These are phyloP conservation scores for Cuniculus paca DNA, from an alignment of 2,797 vertebrate genomes.

Conservation along the genomic window DNA sequence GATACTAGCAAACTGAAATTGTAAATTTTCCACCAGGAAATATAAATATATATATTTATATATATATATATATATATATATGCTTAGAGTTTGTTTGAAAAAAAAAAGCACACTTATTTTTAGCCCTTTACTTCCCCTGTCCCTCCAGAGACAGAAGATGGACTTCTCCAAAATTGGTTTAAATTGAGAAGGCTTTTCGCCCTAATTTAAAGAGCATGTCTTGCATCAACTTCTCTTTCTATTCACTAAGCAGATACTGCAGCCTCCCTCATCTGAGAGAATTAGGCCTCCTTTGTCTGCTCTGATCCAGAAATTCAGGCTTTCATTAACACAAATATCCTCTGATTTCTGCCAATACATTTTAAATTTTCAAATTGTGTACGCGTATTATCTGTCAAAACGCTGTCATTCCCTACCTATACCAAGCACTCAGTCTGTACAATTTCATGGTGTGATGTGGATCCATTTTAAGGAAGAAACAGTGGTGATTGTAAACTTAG, in stretches of 20 bases:
- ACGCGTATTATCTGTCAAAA: conserved; percentile 57
- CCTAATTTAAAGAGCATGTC: conserved; percentile 17
- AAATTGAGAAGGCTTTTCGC: conserved; percentile 7
- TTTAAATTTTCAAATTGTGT: conserved; percentile 69
- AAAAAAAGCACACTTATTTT: background rate
- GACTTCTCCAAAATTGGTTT: background rate
- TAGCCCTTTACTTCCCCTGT: background rate
- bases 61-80: background rate
- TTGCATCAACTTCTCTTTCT: conserved; percentile 39
- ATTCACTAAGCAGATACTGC: conserved; percentile 48
- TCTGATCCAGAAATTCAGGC: conserved; percentile 64
- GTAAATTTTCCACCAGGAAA: background rate
- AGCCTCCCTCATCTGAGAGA: conserved; percentile 36
- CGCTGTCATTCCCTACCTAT: background rate
- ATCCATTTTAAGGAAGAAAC: background rate
- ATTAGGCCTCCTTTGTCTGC: conserved; percentile 1
- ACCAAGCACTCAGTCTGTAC: conserved; percentile 14
- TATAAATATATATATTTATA: background rate
- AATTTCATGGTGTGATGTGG: background rate
- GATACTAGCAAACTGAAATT: background rate
- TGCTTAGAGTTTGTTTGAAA: background rate
- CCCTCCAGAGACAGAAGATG: conserved; percentile 12
- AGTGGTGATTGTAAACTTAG: background rate
- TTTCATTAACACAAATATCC: conserved; percentile 70
- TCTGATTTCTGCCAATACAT: conserved; percentile 48